Conservation (phyloP, 1,140 invertebrate species). For the Platorchestia sp. region DNA sequence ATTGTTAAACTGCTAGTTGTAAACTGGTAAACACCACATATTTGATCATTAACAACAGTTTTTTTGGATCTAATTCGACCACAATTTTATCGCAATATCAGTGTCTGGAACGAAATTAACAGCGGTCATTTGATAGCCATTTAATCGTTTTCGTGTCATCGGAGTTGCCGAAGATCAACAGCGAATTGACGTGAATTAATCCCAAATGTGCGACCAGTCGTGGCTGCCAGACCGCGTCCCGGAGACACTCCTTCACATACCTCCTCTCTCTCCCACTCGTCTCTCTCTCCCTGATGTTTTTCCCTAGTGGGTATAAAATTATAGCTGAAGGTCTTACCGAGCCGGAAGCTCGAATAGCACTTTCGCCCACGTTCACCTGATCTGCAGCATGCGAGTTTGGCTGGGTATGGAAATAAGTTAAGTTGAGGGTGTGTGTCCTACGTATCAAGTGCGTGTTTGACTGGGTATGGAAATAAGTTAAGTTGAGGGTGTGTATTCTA, state of each 20-base stretch:
- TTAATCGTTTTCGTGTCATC: too few species aligned
- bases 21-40: too few species aligned
- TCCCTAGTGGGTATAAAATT: not conserved
- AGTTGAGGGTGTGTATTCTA: too few species aligned
- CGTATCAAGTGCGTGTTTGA: too few species aligned
- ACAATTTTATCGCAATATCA: not conserved
- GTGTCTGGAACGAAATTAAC: not conserved
- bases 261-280: conserved; percentile 10
- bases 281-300: not conserved
- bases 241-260: conserved; percentile 2
- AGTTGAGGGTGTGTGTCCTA: too few species aligned
- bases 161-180: not conserved
- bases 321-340: not conserved
- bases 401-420: too few species aligned
- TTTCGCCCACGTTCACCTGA: not conserved
- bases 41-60: not conserved
- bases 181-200: not conserved
- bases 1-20: too few species aligned
- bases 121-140: too few species aligned
- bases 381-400: too few species aligned
- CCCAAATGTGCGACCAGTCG: not conserved
- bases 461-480: too few species aligned
- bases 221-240: not conserved
- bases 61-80: not conserved
- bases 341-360: not conserved